Conservation (phyloP, 2,797 vertebrate species). For the Sternarchorhynchus goeldii region DNA sequence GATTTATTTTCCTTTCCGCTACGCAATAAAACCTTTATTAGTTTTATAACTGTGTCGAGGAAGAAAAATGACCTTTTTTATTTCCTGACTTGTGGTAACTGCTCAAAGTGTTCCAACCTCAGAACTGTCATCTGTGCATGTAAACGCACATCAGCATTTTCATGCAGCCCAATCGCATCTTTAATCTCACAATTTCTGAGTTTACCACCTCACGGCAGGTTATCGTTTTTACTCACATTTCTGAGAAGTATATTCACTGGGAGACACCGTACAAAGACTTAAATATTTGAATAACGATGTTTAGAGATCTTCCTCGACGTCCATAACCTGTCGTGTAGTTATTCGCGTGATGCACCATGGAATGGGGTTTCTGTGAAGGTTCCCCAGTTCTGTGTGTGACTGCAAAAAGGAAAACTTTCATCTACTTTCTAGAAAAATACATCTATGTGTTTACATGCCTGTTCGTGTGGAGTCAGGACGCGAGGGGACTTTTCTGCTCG, state of each 20-base stretch:
- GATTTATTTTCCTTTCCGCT: too few relatives aligned
- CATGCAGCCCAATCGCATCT: neutral
- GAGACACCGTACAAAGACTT: too few relatives aligned
- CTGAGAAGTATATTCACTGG: too few relatives aligned
- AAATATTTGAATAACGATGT: too few relatives aligned
- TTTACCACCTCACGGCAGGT: neutral
- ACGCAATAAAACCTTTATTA: neutral
- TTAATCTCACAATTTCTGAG: neutral
- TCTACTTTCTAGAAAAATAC: too few relatives aligned
- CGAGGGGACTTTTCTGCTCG: neutral
- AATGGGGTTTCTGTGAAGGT: too few relatives aligned
- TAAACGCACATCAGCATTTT: conserved; percentile 4
- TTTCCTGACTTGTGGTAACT: conserved; percentile 34
- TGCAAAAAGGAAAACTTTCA: neutral
- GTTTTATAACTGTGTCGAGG: neutral
- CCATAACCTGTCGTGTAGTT: too few relatives aligned
- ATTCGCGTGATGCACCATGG: too few relatives aligned
- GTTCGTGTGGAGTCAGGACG: neutral
- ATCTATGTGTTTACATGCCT: too few relatives aligned
- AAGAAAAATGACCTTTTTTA: conserved; percentile 34
- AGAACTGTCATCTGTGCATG: neutral
- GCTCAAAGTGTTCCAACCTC: conserved; percentile 23
- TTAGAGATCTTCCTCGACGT: too few relatives aligned
- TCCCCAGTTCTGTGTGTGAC: too few relatives aligned
- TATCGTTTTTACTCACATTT: neutral